Evolutionary conservation across 2,797 vertebrate species (phyloP), one percentile per base, ranked within the genome.

Genomic region (Scyliorhinus canicula): DNA sequence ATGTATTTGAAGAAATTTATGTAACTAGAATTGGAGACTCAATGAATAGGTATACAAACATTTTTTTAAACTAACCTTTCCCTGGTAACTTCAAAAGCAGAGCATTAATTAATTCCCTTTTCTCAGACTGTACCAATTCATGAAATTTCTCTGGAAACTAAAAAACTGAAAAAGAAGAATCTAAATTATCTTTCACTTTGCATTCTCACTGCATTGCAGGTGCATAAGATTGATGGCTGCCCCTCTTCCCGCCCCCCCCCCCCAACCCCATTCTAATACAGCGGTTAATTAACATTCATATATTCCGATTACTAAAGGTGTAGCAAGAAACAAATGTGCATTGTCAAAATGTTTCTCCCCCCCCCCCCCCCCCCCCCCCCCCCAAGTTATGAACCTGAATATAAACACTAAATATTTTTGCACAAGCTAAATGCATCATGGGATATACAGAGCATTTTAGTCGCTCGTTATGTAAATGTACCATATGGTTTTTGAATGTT

Each of bases 401-500:
- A 55, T 90, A 57, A 55, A 57, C 55, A 60, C 79, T 55, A 71
- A 74, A 55, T 47, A 93, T 74, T 74, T 93, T 94, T 94, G 93
- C 67, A 55, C 93, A 94, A 93, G 50, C 31, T 71, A 74, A 94
- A 94, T 97, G 96, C 97, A 98, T 98, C 98, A 98, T 98, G 97
- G 98, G 97, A 98, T 98, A 98, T 97, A 96, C 96, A 97, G 97
- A 97, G 95, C 96, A 96, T 97, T 95, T 97, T 97, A 95, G 96
- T 97, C 97, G 96, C 97, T 94, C 97, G 97, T 97, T 96, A 96
- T 97, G 95, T 97, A 97, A 97, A 97, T 97, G 97, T 97, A 96
- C 98, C 96, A 55, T 97, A 96, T 97, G 96, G 97, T 97, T 97
- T 95, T 96, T 98, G 97, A 98, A 96, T 98, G 98, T 97, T 97